Percentiles rank a stretch among this genome's conserved stretches.
These are phyloP conservation scores for Sciurus carolinensis DNA, from an alignment of 2,797 vertebrate species.

Conservation along the genomic window DNA sequence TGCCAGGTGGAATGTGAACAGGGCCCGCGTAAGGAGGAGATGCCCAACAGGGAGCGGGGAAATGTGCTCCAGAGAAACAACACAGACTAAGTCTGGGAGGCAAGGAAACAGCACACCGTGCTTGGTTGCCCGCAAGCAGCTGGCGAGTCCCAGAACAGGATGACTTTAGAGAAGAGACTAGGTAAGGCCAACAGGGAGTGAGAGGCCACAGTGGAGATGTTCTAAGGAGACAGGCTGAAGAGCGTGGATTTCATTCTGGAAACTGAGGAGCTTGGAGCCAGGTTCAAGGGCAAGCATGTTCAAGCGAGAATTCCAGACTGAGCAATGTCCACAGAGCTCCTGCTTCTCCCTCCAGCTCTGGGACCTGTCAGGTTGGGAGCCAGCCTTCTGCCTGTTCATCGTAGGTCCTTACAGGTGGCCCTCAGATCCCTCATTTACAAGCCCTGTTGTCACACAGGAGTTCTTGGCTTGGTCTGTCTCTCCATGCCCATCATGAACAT, in stretches of 20 bases:
- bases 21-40: neutral
- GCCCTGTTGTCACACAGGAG: rapidly evolving
- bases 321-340: too few species aligned
- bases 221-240: neutral
- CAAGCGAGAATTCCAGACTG: neutral
- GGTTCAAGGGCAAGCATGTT: neutral
- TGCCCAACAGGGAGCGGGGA: neutral
- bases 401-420: neutral
- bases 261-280: neutral
- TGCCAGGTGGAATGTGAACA: neutral
- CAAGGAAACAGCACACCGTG: rapidly evolving
- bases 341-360: neutral
- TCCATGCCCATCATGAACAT: neutral
- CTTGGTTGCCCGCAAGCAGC: neutral
- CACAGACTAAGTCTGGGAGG: neutral
- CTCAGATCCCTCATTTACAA: neutral
- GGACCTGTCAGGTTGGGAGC: too few species aligned
- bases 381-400: neutral
- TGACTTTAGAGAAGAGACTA: neutral
- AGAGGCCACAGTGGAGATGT: neutral
- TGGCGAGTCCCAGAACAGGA: neutral
- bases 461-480: neutral
- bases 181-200: neutral
- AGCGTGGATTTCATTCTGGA: neutral
- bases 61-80: neutral